These are phyloP conservation scores for Drosophila dives DNA, from an alignment of 2,888 invertebrate genomes.

Conservation along the genomic window DNA sequence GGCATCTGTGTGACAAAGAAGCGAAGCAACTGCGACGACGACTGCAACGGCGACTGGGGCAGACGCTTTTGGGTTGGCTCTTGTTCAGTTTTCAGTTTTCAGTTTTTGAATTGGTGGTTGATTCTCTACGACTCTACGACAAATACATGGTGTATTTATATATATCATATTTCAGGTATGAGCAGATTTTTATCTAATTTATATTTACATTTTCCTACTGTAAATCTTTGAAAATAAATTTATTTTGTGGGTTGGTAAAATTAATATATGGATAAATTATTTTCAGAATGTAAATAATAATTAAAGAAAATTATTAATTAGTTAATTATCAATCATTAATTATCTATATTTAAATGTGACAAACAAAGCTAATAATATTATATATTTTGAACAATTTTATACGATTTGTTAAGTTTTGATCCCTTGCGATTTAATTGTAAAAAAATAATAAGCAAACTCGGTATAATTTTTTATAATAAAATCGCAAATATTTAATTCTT, in stretches of 20 bases:
- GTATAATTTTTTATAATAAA: too few relatives aligned
- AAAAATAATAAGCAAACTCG: too few relatives aligned
- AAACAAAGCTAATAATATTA: background rate
- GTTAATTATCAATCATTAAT: too few relatives aligned
- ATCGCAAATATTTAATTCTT: too few relatives aligned
- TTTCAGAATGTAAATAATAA: background rate
- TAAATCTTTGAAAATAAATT: background rate
- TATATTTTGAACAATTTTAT: background rate
- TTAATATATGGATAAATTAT: too few relatives aligned
- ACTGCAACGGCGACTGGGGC: slow-evolving; percentile 27
- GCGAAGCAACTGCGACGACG: slow-evolving; percentile 23
- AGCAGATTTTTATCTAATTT: background rate
- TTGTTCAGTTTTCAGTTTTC: background rate
- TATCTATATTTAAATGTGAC: too few relatives aligned
- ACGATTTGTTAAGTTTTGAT: background rate
- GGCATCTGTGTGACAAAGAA: slow-evolving; percentile 41
- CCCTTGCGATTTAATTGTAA: too few relatives aligned
- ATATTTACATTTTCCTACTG: background rate
- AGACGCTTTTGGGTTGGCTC: slow-evolving; percentile 16
- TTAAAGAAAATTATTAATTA: background rate
- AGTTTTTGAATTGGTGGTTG: slow-evolving; percentile 11
- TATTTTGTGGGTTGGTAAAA: background rate
- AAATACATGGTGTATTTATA: slow-evolving; percentile 7
- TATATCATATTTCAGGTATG: background rate
- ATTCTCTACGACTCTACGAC: background rate